These are phyloP conservation scores for Pagetopsis macropterus DNA, from an alignment of 2,797 vertebrate genomes.

Conservation along the genomic window DNA sequence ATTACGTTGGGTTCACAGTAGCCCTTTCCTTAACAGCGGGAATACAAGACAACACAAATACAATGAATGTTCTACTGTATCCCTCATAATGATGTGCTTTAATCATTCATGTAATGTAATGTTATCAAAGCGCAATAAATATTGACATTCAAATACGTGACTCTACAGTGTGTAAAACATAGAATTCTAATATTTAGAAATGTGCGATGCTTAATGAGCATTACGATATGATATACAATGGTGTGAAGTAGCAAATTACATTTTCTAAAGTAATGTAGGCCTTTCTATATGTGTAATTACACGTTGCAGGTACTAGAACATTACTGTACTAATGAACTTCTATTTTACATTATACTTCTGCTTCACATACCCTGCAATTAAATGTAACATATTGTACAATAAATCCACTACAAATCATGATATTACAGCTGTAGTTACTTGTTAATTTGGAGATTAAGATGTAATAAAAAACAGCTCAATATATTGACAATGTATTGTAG, in stretches of 20 bases:
- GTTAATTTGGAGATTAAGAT: not conserved
- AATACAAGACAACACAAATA: constrained; percentile 56
- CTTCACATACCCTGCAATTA: not conserved
- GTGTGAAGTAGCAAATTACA: not conserved
- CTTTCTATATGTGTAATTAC: not conserved
- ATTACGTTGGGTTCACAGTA: constrained; percentile 61
- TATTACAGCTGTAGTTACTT: not conserved
- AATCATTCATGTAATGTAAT: constrained; percentile 77
- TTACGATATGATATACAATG: not conserved
- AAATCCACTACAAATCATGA: not conserved
- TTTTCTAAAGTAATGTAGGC: not conserved
- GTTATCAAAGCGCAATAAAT: constrained; percentile 81
- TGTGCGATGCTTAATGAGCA: not conserved
- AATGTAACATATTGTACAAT: not conserved
- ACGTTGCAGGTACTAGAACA: not conserved
- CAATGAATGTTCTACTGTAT: constrained; percentile 71
- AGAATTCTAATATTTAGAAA: not conserved
- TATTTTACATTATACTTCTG: not conserved
- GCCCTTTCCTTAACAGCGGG: constrained; percentile 55
- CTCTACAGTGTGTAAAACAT: not conserved
- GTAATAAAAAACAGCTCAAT: not conserved
- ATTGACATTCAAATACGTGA: constrained; percentile 51
- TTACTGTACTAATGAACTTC: not conserved
- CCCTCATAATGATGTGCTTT: constrained; percentile 69
- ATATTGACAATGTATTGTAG: not conserved